phyloP scores from a whole-genome alignment of 2,888 invertebrate species.

The Troides aeacus region DNA sequence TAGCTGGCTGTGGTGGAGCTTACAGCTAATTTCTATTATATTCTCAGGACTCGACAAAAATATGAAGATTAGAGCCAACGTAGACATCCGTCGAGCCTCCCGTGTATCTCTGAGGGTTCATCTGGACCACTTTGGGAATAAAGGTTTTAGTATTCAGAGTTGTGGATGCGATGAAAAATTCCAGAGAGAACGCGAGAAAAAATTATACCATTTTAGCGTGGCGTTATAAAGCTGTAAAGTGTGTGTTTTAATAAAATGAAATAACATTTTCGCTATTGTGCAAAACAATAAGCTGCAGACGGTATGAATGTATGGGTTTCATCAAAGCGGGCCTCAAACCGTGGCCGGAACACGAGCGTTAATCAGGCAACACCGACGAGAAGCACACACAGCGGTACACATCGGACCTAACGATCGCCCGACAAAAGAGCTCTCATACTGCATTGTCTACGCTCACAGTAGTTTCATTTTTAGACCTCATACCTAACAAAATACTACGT shows the following conservation, averaged over 20 bases:
- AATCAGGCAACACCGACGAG: conserved; percentile 17
- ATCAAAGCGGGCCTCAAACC: conserved; percentile 17
- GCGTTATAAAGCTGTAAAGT: neutral
- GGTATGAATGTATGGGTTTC: conserved; percentile 9
- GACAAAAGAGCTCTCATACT: conserved; percentile 16
- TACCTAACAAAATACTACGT: conserved; percentile 2
- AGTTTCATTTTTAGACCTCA: conserved; percentile 1
- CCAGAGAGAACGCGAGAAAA: neutral
- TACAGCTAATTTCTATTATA: no score
- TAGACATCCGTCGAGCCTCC: no score
- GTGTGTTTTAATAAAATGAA: neutral
- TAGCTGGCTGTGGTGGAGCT: no score
- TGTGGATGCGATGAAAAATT: neutral
- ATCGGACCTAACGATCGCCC: conserved; percentile 5
- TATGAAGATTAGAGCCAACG: no score
- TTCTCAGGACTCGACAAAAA: no score
- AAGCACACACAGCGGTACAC: conserved; percentile 2
- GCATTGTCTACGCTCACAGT: conserved; percentile 14
- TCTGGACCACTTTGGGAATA: no score
- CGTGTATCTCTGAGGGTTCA: no score
- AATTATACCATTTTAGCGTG: neutral
- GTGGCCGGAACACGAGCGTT: conserved; percentile 16
- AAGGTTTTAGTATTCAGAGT: no score
- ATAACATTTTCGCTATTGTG: conserved; percentile 10
- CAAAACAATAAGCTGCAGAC: conserved; percentile 8